Evolutionary conservation across 2,113 vertebrate species (phyloP), one percentile per base, ranked within the genome.

Genomic region (Sebastes schlegelii): DNA sequence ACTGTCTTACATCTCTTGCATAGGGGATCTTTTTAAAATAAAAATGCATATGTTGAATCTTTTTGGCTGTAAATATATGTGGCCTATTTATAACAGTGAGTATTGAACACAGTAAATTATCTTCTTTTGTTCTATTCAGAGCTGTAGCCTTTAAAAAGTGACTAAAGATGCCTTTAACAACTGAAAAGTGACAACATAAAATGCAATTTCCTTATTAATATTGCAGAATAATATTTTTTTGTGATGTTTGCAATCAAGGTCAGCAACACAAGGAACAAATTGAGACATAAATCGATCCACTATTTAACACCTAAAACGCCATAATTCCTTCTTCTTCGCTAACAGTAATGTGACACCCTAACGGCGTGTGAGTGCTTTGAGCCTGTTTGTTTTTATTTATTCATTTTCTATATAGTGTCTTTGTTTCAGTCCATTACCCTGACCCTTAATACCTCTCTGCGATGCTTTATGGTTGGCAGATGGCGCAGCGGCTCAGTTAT

Each of bases 371-470:
- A 48, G 10, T 57, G 34, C 42, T 17, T 51, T 61, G 42, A 34
- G 12, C 9, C 45, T 8, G 6, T 1, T 63, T 5, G 34, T 21
- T 40, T 7, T 2, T 49, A 42, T 57, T 45, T 60, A 65, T 51
- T 46, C 34, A 13, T 71, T 71, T 10, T 34, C 61, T 42, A 8
- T 42, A 21, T 48, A 19, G 12, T 54, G 43, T 54, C 6, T 80
- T 74, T 69, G 85, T 83, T 77, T 77, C 82, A 62, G 72, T 67
- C 46, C 68, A 83, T 83, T 86, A 75, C 46, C 26, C 60, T 48
- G 6, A 71, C 65, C 74, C 77, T 74, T 60, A 62, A 16, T 4
- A 23, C 0, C 12, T 54, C 40, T 48, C 46, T n/a, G 34, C 46
- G n/a, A 71, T 43, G 65, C 43, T 70, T 75, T 83, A 64, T 58